Conservation (phyloP, 2,797 vertebrate genomes). For the Novumbra hubbsi region DNA sequence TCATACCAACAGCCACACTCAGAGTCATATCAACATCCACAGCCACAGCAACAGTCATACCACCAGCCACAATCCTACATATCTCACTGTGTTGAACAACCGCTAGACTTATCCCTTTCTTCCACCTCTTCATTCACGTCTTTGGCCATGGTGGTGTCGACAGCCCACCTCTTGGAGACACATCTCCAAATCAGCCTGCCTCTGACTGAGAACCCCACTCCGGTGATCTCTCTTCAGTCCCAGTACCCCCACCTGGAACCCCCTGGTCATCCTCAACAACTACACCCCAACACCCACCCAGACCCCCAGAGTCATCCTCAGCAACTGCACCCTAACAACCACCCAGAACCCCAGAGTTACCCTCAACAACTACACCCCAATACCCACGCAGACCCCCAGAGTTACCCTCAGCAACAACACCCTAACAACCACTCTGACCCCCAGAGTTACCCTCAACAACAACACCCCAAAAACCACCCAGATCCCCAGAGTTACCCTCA, state of each 20-base stretch:
- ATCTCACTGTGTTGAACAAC: constrained; percentile 16
- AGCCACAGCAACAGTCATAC: constrained; percentile 31
- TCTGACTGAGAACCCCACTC: constrained; percentile 32
- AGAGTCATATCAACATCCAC: not conserved
- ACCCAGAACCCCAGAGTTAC: too few species aligned
- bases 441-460: not conserved
- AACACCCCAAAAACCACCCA: not conserved
- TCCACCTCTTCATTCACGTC: constrained; percentile 4
- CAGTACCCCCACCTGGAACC: not conserved
- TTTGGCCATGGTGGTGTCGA: constrained; percentile 60
- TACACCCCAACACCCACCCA: too few species aligned
- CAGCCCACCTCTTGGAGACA: constrained; percentile 70
- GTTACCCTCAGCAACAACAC: too few species aligned
- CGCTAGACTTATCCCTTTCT: constrained; percentile 13
- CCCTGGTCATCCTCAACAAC: too few species aligned
- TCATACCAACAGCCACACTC: constrained; percentile 54
- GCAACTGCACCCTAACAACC: too few species aligned
- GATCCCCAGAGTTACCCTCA: not conserved
- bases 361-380: too few species aligned
- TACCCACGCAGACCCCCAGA: too few species aligned
- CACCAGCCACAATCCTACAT: constrained; percentile 56
- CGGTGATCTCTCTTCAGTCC: constrained; percentile 20
- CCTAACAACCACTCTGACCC: not conserved
- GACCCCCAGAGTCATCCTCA: too few species aligned
- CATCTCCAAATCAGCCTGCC: constrained; percentile 67